Evolutionary conservation across 2,797 vertebrate species (phyloP), one percentile per base, ranked within the genome.

Genomic region (Helarctos malayanus): DNA sequence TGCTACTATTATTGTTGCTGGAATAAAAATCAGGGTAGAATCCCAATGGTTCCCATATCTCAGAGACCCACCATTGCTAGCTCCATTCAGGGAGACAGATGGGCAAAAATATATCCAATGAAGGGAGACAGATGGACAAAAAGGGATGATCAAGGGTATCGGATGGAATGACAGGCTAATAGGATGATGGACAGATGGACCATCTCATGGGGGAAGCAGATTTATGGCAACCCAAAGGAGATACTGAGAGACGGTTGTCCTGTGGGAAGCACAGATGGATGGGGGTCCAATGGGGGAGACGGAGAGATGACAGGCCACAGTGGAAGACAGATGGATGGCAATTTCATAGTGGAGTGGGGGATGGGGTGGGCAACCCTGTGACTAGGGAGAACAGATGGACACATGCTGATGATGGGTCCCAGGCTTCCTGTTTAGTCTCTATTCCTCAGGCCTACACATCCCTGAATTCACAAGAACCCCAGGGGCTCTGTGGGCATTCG

Each of bases 381-480:
- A 82, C 1, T 71, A 69, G 79, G 85, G 69, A 54, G 75, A 94
- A 91, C 95, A 95, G 97, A 95, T 78, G 95, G 95, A 69, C 86
- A 15, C 59, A 13, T 23, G 80, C 87, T 84, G 84, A 18, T 16
- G 57, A 27, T 7, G 47, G 84, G 80, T 56, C 47, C 63, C 11
- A 32, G 80, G 54, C 97, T 98, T 97, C 97, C 97, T 98, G 98
- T 98, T 98, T 98, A 98, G 97, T 98, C 98, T 97, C 91, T 96
- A 56, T 94, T 98, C 97, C 90, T 87, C 89, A 97, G 95, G 96
- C 91, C 83, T 10, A 87, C 87, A 69, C 68, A 88, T 91, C 90
- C 78, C 47, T 80, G 80, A 82, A 96, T 89, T 79, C 69, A 69
- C 54, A 82, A 92, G 79, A 63, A 89, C 90, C 73, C n/a, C 59